Evolutionary conservation across 2,888 invertebrate genomes (phyloP).

Genomic region (Monochamus alternatus): DNA sequence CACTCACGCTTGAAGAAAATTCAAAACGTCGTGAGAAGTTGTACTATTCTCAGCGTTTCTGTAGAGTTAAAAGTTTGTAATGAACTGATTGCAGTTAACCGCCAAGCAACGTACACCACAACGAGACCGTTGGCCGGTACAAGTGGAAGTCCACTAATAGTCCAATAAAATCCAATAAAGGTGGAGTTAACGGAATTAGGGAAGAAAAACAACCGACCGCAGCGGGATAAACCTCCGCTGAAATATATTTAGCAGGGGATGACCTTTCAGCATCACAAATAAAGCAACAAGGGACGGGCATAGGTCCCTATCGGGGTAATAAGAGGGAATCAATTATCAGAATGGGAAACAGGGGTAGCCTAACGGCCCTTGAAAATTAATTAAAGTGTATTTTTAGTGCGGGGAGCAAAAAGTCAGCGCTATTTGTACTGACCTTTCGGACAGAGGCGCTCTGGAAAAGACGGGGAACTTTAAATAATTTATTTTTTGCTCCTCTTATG

Average conservation of each 20-base stretch:
- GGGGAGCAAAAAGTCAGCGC: no score
- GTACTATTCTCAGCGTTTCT: no score
- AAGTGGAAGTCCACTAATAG: slow-evolving; percentile 32
- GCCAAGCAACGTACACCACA: background rate
- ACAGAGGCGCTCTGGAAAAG: no score
- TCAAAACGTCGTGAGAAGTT: no score
- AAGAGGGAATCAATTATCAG: slow-evolving; percentile 6
- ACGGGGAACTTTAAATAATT: no score
- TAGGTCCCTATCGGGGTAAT: background rate
- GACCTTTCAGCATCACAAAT: slow-evolving; percentile 27
- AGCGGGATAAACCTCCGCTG: slow-evolving; percentile 22
- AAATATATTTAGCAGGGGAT: slow-evolving; percentile 24
- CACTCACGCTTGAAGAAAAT: no score
- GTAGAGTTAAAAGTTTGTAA: no score
- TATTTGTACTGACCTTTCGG: no score
- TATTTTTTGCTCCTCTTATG: no score
- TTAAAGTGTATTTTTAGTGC: no score
- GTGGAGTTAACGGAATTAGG: slow-evolving; percentile 28
- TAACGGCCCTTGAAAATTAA: no score
- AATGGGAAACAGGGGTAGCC: background rate
- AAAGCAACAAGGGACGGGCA: slow-evolving; percentile 6
- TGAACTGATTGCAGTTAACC: no score
- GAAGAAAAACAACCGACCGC: slow-evolving; percentile 29
- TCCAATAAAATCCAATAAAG: slow-evolving; percentile 30
- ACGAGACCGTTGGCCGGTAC: slow-evolving; percentile 5